These are phyloP conservation scores for Falco novaeseelandiae DNA, from an alignment of 2,797 vertebrate genomes.

Conservation along the genomic window DNA sequence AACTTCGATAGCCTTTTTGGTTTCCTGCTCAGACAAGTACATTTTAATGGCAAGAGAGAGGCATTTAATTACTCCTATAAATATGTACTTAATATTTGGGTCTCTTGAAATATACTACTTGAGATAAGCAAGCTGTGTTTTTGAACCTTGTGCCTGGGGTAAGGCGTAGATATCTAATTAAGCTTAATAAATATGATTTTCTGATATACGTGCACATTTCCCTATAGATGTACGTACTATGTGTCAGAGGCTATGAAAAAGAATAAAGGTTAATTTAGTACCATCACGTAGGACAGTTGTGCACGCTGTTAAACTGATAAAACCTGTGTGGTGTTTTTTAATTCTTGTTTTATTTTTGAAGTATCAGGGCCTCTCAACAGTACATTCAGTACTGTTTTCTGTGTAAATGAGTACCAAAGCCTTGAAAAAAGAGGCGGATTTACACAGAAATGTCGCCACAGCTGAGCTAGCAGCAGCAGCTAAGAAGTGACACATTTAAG, in stretches of 20 bases:
- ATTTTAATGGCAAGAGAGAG: not conserved
- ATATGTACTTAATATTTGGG: not conserved
- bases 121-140: not conserved
- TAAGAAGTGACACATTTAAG: not conserved
- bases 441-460: not conserved
- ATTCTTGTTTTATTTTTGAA: not conserved
- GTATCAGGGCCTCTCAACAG: not conserved
- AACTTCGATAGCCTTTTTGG: not conserved
- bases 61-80: not conserved
- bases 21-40: not conserved
- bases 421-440: not conserved
- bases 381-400: not conserved
- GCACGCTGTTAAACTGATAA: not conserved
- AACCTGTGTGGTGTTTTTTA: not conserved
- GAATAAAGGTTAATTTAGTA: not conserved
- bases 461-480: not conserved
- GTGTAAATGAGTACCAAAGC: not conserved
- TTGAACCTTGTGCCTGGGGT: not conserved
- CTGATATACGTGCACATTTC: accelerated
- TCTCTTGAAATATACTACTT: not conserved
- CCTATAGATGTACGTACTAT: accelerated
- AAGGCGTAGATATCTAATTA: not conserved
- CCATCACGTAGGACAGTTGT: not conserved
- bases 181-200: not conserved
- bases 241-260: not conserved